Conservation (phyloP, 2,113 vertebrate genomes). For the Saimiri boliviensis region DNA sequence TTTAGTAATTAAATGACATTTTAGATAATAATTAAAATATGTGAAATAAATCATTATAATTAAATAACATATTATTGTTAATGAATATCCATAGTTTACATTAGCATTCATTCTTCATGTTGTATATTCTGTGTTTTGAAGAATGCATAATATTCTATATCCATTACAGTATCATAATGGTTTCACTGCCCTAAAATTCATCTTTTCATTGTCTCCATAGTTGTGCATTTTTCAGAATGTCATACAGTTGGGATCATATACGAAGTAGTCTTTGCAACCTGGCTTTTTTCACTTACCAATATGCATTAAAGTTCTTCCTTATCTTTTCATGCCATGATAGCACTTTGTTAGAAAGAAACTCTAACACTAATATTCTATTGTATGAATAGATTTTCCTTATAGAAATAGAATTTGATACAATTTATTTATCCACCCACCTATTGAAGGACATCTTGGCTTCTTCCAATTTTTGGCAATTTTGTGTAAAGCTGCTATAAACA, state of each 20-base stretch:
- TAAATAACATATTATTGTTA: background rate
- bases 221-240: background rate
- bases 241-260: no score
- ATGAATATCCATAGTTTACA: background rate
- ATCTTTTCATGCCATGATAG: background rate
- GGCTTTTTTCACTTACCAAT: background rate
- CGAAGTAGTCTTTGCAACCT: background rate
- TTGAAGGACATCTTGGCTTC: background rate
- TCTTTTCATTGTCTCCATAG: no score
- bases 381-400: no score
- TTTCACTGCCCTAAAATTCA: background rate
- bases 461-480: background rate
- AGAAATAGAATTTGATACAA: no score
- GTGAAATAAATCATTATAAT: background rate
- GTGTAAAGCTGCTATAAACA: background rate
- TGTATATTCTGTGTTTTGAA: background rate
- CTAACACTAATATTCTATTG: background rate
- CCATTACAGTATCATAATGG: background rate
- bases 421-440: background rate
- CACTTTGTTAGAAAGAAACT: background rate
- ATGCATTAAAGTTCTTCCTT: background rate
- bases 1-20: background rate
- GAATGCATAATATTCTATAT: fast-evolving
- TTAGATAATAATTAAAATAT: background rate
- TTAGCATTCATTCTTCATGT: background rate